Evolutionary conservation across 2,113 vertebrate genomes (phyloP), one percentile per base, ranked within the genome.

Genomic region (Paraplagusia blochii): DNA sequence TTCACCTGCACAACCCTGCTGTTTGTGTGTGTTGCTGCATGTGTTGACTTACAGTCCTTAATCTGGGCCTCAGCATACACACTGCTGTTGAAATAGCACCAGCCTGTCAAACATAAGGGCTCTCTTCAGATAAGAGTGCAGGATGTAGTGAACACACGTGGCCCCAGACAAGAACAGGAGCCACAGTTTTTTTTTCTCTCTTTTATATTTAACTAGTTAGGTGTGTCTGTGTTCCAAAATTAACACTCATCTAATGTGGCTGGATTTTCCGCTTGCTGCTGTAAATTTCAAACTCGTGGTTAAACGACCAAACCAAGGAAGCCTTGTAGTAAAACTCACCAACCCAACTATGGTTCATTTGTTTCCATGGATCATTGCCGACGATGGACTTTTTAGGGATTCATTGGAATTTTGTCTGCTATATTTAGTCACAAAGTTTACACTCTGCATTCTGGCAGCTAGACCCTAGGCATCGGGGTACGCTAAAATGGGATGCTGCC

Each of bases 81-180:
- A 47, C 35, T 51, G 60, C 51, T 60, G 61, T 69, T 63, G 42
- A 58, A 58, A 64, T 29, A 17, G 36, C 54, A n/a, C 53, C 33
- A 18, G 50, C 38, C 11, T 47, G 55, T 5, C 47, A 51, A 73
- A 74, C 58, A 59, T 14, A 59, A 71, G 53, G 44, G 57, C 43
- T 54, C 58, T 16, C 69, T 47, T 49, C 48, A 63, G 63, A 58
- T 70, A 60, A 63, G 60, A 63, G 18, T 44, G 45, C 43, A 45
- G 40, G 36, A 63, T 55, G 29, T 11, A n/a, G 35, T 46, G 22
- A 29, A 5, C 10, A 34, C 47, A 49, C n/a, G 15, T 43, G 6
- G 34, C 44, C 22, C 42, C 38, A 10, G 16, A 44, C 13, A n/a
- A 5, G 17, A 58, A 54, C 44, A 60, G 50, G 29, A 43, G 34